A percentile compares a stretch with the other conserved stretches of the same genome.
Evolutionary conservation across 2,797 vertebrate species (phyloP).

Genomic region (Sebastes trivittatus): DNA sequence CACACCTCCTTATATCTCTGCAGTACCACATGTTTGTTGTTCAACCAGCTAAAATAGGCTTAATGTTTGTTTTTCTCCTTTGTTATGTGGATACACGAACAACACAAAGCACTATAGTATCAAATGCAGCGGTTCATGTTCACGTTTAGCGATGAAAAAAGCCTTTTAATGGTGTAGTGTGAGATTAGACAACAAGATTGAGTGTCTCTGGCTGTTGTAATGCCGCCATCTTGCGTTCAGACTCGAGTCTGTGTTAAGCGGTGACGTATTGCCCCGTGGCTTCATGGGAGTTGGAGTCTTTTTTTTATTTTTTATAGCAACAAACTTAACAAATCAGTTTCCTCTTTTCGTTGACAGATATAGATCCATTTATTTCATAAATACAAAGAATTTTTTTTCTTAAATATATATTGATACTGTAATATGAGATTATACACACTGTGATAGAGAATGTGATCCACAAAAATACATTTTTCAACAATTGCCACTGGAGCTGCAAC

Average conservation of each 20-base stretch:
- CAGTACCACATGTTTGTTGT: background rate
- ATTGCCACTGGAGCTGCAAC: too few relatives aligned
- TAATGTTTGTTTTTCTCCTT: background rate
- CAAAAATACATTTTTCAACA: too few relatives aligned
- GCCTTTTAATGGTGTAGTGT: background rate
- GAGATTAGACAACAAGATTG: background rate
- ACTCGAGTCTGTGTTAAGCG: background rate
- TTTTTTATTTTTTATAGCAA: too few relatives aligned
- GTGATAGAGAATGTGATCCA: too few relatives aligned
- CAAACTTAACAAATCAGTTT: too few relatives aligned
- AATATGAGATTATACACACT: too few relatives aligned
- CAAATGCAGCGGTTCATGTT: background rate
- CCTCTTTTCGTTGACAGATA: too few relatives aligned
- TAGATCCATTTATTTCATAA: too few relatives aligned
- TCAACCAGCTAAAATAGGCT: background rate
- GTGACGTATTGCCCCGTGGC: slow-evolving; percentile 12
- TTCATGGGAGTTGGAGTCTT: too few relatives aligned
- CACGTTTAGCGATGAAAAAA: background rate
- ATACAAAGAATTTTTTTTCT: too few relatives aligned
- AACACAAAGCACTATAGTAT: background rate
- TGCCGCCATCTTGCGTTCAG: slow-evolving; percentile 56
- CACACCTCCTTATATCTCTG: background rate
- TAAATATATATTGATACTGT: too few relatives aligned
- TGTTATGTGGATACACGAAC: background rate
- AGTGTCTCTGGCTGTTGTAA: background rate